Percentiles rank a stretch among this genome's conserved stretches.
Evolutionary conservation across 2,888 invertebrate genomes (phyloP).

Genomic region (Diploptera punctata): DNA sequence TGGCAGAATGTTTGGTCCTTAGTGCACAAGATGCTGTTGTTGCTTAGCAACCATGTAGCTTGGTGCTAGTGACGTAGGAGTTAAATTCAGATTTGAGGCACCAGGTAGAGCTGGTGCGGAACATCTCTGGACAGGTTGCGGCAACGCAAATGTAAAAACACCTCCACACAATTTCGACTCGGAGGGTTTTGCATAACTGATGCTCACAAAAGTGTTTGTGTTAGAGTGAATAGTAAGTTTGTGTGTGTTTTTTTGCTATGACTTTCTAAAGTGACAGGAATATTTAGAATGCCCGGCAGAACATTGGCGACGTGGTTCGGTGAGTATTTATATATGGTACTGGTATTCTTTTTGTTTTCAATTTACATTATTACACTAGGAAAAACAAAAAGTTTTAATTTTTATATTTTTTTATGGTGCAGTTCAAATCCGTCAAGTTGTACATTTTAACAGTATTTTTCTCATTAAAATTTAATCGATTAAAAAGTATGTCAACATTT

Average conservation of each 20-base stretch:
- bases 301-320: conserved; percentile 42
- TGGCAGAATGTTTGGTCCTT: conserved; percentile 9
- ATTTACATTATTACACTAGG: too few species aligned
- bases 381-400: too few species aligned
- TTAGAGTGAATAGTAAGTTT: too few species aligned
- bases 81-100: background rate
- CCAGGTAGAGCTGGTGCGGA: conserved; percentile 23
- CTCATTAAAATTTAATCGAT: too few species aligned
- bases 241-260: background rate
- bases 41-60: conserved; percentile 21
- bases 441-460: too few species aligned
- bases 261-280: conserved; percentile 16
- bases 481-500: too few species aligned
- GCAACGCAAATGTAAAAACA: conserved; percentile 23
- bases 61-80: conserved; percentile 16
- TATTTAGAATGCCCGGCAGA: conserved; percentile 42
- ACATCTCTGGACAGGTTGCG: conserved; percentile 21
- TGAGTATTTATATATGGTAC: conserved; percentile 19
- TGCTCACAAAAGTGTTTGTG: too few species aligned
- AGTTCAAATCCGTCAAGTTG: too few species aligned
- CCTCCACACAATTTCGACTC: conserved; percentile 1
- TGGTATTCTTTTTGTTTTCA: too few species aligned
- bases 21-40: conserved; percentile 15
- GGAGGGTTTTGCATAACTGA: too few species aligned
- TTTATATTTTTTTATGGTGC: too few species aligned